A percentile compares a stretch with the other conserved stretches of the same genome.
Conservation (phyloP, 2,888 invertebrate genomes). For the Eupithecia subfuscata region DNA sequence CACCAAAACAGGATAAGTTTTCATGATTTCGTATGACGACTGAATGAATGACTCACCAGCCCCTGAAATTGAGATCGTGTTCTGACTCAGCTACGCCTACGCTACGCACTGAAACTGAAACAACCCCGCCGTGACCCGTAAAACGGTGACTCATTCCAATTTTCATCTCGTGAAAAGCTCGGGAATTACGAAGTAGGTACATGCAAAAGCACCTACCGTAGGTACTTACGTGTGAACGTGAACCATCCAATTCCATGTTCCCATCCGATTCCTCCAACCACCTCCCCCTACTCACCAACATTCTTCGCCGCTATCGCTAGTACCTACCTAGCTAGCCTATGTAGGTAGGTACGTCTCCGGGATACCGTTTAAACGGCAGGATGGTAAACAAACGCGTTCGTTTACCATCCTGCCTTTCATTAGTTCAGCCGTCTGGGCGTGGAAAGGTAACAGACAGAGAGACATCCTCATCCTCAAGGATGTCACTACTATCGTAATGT, state of each 20-base stretch:
- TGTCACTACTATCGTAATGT: too few species aligned
- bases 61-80: constrained; percentile 19
- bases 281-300: neutral
- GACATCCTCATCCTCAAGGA: too few species aligned
- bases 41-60: constrained; percentile 4
- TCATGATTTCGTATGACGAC: neutral
- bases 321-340: too few species aligned
- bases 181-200: neutral
- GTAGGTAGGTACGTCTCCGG: too few species aligned
- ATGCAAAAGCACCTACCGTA: too few species aligned
- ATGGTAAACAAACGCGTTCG: too few species aligned
- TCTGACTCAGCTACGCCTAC: constrained; percentile 31
- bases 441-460: too few species aligned
- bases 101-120: constrained; percentile 38
- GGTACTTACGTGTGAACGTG: too few species aligned
- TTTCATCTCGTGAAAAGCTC: constrained; percentile 1
- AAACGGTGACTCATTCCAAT: neutral
- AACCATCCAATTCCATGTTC: constrained; percentile 1
- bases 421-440: too few species aligned
- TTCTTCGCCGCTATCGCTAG: neutral
- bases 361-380: too few species aligned
- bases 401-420: too few species aligned
- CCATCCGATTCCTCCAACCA: neutral
- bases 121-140: constrained; percentile 12
- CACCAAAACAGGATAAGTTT: neutral